A percentile compares a stretch with the other conserved stretches of the same genome.
Evolutionary conservation across 2,888 invertebrate genomes (phyloP).

Genomic region (Agrochola litura): DNA sequence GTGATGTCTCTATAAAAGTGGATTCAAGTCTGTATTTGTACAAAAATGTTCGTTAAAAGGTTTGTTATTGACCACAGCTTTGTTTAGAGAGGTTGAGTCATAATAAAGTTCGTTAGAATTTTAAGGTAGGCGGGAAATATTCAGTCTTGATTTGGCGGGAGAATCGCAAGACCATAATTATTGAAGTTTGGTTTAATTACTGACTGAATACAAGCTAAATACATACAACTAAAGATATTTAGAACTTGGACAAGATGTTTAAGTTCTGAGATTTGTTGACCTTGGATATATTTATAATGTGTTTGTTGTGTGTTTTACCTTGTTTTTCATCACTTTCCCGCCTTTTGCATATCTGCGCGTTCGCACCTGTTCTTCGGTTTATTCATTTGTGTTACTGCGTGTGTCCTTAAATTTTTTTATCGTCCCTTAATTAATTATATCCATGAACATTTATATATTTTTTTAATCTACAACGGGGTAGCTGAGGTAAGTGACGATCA

Average conservation of each 20-base stretch:
- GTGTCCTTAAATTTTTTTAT: neutral
- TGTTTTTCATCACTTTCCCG: neutral
- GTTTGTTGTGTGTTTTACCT: too few species aligned
- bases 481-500: too few species aligned
- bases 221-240: neutral
- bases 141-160: slow-evolving; percentile 44
- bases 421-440: neutral
- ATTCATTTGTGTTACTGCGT: neutral
- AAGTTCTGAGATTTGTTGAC: neutral
- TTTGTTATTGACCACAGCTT: slow-evolving; percentile 42
- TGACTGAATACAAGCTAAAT: neutral
- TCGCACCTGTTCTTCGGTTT: neutral
- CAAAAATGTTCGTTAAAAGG: slow-evolving; percentile 49
- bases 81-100: slow-evolving; percentile 50
- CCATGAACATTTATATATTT: too few species aligned
- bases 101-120: slow-evolving; percentile 49
- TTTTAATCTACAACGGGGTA: too few species aligned
- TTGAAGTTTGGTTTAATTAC: neutral
- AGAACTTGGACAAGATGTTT: neutral
- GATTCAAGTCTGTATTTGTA: slow-evolving; percentile 30
- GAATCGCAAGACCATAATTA: slow-evolving; percentile 21
- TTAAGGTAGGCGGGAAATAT: slow-evolving; percentile 36
- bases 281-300: neutral
- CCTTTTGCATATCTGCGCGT: neutral
- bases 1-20: neutral